Conservation (phyloP, 2,113 vertebrate species). For the Cariama cristata region DNA sequence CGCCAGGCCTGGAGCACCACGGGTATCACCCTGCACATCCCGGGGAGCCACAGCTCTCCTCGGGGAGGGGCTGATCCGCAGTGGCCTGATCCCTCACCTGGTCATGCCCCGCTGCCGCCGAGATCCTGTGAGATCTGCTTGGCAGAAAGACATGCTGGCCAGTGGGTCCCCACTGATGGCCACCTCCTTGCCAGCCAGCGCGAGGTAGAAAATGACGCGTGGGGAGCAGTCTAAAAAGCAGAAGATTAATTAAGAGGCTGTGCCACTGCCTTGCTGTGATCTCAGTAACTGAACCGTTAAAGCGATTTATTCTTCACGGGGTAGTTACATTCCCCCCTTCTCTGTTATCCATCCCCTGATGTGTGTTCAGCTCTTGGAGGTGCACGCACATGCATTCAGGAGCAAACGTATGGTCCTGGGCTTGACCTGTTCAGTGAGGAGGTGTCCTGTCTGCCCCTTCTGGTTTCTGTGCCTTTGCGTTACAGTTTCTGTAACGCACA, state of each 20-base stretch:
- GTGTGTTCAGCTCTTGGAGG: neutral
- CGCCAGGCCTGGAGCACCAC: neutral
- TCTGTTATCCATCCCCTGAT: neutral
- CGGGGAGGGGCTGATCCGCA: neutral
- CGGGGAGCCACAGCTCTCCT: neutral
- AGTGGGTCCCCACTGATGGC: neutral
- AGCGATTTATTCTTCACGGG: neutral
- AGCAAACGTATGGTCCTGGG: neutral
- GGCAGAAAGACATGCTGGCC: neutral
- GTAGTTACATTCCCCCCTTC: neutral
- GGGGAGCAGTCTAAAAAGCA: neutral
- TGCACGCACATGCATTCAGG: neutral
- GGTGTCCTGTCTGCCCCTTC: neutral
- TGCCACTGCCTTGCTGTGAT: neutral
- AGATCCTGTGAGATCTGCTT: neutral
- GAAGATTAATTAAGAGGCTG: neutral
- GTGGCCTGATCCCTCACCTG: neutral
- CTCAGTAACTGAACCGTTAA: conserved; percentile 27
- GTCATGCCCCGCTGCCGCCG: rapidly evolving
- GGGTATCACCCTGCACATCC: neutral
- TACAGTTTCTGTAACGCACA: neutral
- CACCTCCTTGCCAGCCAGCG: neutral
- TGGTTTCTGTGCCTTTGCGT: neutral
- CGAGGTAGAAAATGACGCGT: rapidly evolving
- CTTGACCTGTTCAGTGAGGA: rapidly evolving